Conservation (phyloP, 2,888 invertebrate genomes). For the Conistra vaccinii region DNA sequence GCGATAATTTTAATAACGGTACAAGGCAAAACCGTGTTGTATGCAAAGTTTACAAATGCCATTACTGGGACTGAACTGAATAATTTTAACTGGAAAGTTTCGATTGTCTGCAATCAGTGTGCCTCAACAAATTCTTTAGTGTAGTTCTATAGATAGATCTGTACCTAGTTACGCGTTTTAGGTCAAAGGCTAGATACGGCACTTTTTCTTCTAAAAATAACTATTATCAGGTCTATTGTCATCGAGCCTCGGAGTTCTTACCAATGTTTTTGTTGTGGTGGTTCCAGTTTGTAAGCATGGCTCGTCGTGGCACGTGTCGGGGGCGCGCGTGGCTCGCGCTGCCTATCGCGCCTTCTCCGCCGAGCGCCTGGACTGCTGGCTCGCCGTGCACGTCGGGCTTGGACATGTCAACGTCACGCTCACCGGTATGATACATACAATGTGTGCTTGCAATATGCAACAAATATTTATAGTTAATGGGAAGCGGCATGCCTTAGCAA, state of each 20-base stretch:
- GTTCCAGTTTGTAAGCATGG: conserved; percentile 96
- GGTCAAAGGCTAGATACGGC: conserved; percentile 10
- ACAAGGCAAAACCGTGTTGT: conserved; percentile 53
- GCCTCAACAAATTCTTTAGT: neutral
- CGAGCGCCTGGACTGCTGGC: conserved; percentile 96
- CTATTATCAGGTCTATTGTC: conserved; percentile 9
- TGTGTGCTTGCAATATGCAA: neutral
- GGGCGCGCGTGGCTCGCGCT: conserved; percentile 93
- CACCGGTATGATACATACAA: conserved; percentile 91
- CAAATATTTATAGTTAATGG: neutral
- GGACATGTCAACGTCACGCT: conserved; percentile 99
- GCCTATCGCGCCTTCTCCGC: conserved; percentile 97
- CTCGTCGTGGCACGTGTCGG: conserved; percentile 98
- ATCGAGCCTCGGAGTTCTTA: conserved; percentile 9
- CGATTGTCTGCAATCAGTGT: conserved; percentile 14
- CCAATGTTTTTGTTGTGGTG: conserved; percentile 38
- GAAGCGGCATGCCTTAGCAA: neutral
- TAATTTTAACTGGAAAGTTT: conserved; percentile 29
- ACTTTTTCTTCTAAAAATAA: neutral
- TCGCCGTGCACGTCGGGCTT: conserved; percentile 98
- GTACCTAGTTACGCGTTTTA: neutral
- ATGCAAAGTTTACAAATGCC: conserved; percentile 51
- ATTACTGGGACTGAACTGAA: conserved; percentile 26
- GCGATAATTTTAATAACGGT: conserved; percentile 63
- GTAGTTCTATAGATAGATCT: neutral